Base-by-base conservation (phyloP, 1,140 invertebrate species). In the Drosophila persimilis region DNA sequence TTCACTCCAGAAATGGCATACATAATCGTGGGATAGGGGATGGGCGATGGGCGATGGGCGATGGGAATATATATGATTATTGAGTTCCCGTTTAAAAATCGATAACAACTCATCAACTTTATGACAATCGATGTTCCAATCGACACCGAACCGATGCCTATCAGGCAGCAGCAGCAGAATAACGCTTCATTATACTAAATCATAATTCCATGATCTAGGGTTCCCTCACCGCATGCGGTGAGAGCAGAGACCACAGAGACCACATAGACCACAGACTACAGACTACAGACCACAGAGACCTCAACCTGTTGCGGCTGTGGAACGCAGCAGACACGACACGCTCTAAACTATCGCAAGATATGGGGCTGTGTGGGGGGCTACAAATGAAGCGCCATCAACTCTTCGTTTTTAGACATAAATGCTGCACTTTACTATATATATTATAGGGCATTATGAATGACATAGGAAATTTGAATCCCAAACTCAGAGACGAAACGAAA, bases 71-170 rank as follows among this genome's bases (percentile, higher is more conserved):
- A 64, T 73, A 80, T 55, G 80, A 80, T 73, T 85, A 84, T 84
- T 73, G 67, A 26, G 73, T 55, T 65, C 11, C 83, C 83, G 75
- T 83, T 88, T 88, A 88, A 88, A 88, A 83, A 88, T 83, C 84
- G 77, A 88, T 88, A 88, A 88, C 83, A 88, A 88, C 83, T 88
- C 83, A 88, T 88, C 83, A 88, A 70, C 66, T 88, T 88, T 88
- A 88, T 64, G 81, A 75, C 60, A 56, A 64, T 57, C 60, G 17
- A n/a, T 39, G 41, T 9, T 39, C 26, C 35, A 56, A 65, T 73
- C 70, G 71, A 74, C 71, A 65, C 65, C 59, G 61, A 46, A 39
- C 58, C 39, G 81, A 86, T 86, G 83, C 78, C 73, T 78, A 78
- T 88, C 83, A 73, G 54, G 31, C 8, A 31, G 39, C 59, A 35